phyloP scores from a whole-genome alignment of 2,888 invertebrate species.

The Cheilosia vernalis region DNA sequence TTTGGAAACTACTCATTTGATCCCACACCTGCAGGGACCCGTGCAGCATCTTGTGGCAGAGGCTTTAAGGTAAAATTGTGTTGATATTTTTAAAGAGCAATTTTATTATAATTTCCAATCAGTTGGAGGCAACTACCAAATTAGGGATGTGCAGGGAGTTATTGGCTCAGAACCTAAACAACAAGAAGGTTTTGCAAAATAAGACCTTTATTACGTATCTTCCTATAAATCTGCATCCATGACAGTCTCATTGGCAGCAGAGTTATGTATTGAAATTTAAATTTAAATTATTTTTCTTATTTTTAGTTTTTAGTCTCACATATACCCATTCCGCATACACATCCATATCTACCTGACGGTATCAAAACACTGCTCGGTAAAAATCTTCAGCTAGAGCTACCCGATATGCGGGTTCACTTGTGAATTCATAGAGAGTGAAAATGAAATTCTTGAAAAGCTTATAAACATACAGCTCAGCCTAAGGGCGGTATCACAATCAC shows the following conservation, averaged over 20 bases:
- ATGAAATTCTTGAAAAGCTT: background rate
- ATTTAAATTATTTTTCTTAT: background rate
- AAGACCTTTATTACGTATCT: background rate
- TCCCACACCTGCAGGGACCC: too few species aligned
- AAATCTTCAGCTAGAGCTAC: background rate
- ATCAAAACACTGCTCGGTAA: background rate
- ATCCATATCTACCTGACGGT: background rate
- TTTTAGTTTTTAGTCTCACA: too few species aligned
- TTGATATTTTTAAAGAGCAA: too few species aligned
- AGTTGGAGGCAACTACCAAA: too few species aligned
- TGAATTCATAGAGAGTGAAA: background rate
- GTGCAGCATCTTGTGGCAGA: too few species aligned
- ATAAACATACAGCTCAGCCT: background rate
- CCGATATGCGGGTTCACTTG: background rate
- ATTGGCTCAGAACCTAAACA: too few species aligned
- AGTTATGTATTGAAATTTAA: background rate
- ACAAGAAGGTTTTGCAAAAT: background rate
- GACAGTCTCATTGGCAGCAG: background rate
- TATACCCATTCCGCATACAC: background rate
- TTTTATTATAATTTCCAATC: too few species aligned
- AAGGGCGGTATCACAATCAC: background rate
- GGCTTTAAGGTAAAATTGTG: too few species aligned
- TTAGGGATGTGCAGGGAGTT: too few species aligned
- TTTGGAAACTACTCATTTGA: too few species aligned
- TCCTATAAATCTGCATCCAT: background rate